A percentile compares a stretch with the other conserved stretches of the same genome.
Evolutionary conservation across 2,888 invertebrate species (phyloP).

Genomic region (Tipula unca): DNA sequence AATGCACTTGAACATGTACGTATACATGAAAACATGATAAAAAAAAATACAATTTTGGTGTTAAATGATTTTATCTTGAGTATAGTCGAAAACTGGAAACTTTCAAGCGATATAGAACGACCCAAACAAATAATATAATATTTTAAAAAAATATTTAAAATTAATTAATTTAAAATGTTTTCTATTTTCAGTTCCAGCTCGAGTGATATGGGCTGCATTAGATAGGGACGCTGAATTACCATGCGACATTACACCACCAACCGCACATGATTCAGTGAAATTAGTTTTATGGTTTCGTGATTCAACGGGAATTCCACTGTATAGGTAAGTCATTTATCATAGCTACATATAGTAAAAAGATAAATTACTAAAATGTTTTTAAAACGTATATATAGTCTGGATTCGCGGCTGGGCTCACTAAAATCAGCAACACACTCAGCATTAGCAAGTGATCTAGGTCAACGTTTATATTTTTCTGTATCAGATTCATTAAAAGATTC

Average conservation of each 20-base stretch:
- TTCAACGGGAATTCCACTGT: slow-evolving; percentile 72
- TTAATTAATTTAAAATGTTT: not conserved
- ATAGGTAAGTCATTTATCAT: slow-evolving; percentile 54
- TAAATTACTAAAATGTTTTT: slow-evolving; percentile 23
- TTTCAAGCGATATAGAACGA: too few relatives aligned
- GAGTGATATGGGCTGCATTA: slow-evolving; percentile 65
- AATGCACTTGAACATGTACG: too few relatives aligned
- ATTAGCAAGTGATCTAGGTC: slow-evolving; percentile 67
- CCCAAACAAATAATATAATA: too few relatives aligned
- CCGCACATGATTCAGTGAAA: slow-evolving; percentile 60
- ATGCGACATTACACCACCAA: slow-evolving; percentile 70
- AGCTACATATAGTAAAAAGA: not conserved
- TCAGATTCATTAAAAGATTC: slow-evolving; percentile 65
- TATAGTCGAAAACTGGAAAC: too few relatives aligned
- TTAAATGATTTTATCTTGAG: too few relatives aligned
- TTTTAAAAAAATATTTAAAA: too few relatives aligned
- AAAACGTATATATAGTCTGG: slow-evolving; percentile 53
- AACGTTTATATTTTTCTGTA: slow-evolving; percentile 63
- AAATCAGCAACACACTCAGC: slow-evolving; percentile 63
- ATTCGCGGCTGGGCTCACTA: slow-evolving; percentile 64
- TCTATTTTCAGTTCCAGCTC: slow-evolving; percentile 52
- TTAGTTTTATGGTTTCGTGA: slow-evolving; percentile 90
- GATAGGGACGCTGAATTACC: slow-evolving; percentile 70
- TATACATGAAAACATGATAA: too few relatives aligned
- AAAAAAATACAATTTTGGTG: too few relatives aligned